Base-by-base conservation (phyloP, 2,113 vertebrate genomes). In the Semicossyphus pulcher region DNA sequence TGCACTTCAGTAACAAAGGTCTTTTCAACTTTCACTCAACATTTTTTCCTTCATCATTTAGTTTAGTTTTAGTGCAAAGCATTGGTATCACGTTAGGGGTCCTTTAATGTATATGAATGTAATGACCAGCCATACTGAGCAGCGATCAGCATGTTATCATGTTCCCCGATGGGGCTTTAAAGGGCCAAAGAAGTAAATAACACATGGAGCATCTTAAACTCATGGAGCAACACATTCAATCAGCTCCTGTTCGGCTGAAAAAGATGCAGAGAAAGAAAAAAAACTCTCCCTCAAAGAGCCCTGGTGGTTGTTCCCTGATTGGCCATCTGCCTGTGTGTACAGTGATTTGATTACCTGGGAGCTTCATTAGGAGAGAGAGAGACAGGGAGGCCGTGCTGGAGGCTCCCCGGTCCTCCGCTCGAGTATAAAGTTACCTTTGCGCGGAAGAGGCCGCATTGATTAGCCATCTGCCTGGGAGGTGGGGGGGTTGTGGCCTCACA, bases 281-380 rank as follows among this genome's bases (percentile, higher is more conserved):
- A 41, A n/a, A 71, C 31, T 58, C 70, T 41, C 60, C 66, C 67
- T 75, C 45, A 49, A 29, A 63, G 62, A 57, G 64, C 42, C 64
- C 47, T 31, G 15, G 34, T 63, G 77, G 72, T 78, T 63, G 53
- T 44, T 64, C 67, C 68, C 67, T 79, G 81, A 78, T 88, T 86
- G 89, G 88, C 89, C 92, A 93, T 91, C 92, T 89, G 88, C 83
- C 86, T 80, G 63, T 80, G 80, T 82, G 78, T 77, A 62, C 82
- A 77, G 52, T 90, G 88, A 91, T 91, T 87, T 78, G 83, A 90
- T 91, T 90, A 91, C 74, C 86, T 59, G 58, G 62, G 69, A 88
- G 87, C 81, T 92, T 93, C 83, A 94, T 93, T 88, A 91, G 87
- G 81, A 84, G 29, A 20, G 84, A 72, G 80, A 72, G 79, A 90